These are phyloP conservation scores for Cactoblastis cactorum DNA, from an alignment of 2,888 invertebrate species.

Conservation along the genomic window DNA sequence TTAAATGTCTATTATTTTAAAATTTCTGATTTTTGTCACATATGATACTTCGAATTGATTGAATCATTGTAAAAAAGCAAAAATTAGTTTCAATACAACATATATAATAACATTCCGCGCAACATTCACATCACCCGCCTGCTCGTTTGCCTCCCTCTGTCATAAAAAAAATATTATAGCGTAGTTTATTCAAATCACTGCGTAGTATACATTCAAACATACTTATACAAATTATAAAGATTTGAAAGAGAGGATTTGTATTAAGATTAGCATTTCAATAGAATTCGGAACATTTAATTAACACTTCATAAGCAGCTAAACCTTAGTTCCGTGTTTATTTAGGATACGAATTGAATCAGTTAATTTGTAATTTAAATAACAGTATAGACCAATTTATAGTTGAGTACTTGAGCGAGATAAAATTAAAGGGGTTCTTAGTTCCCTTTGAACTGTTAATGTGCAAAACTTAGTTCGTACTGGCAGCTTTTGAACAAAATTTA, in stretches of 20 bases:
- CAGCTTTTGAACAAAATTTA: not conserved
- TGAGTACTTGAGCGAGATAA: not conserved
- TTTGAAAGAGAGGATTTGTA: not conserved
- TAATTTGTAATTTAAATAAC: slow-evolving; percentile 4
- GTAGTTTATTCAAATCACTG: too few relatives aligned
- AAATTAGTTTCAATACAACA: too few relatives aligned
- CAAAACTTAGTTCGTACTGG: not conserved
- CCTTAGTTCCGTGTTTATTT: not conserved
- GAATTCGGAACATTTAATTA: too few relatives aligned
- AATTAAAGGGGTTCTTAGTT: not conserved
- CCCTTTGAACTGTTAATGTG: not conserved
- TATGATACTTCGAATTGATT: too few relatives aligned
- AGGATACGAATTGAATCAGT: slow-evolving; percentile 9
- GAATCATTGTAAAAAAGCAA: too few relatives aligned
- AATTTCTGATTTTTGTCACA: too few relatives aligned
- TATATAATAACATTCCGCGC: too few relatives aligned
- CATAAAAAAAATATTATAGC: too few relatives aligned
- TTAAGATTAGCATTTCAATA: not conserved
- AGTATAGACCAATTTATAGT: not conserved
- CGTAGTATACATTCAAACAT: too few relatives aligned
- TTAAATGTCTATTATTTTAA: too few relatives aligned
- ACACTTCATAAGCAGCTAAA: not conserved
- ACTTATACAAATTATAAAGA: not conserved
- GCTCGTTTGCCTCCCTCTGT: too few relatives aligned
- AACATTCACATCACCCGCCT: too few relatives aligned